phyloP scores from a whole-genome alignment of 2,888 invertebrate species.

The Lasius fuliginosus region DNA sequence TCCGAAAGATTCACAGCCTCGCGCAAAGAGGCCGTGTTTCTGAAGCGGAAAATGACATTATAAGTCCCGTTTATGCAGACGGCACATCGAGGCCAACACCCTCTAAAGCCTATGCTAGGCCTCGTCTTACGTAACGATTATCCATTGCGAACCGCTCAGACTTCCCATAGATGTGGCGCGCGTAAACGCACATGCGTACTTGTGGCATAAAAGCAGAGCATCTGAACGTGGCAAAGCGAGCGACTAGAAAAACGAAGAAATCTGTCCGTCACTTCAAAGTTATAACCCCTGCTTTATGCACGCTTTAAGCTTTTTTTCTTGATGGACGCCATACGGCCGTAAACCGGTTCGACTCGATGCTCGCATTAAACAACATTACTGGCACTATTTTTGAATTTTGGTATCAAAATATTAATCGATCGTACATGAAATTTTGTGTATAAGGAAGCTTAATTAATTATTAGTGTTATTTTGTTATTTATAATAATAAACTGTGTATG shows the following conservation, averaged over 20 bases:
- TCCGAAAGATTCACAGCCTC: background rate
- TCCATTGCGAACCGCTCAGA: slow-evolving; percentile 73
- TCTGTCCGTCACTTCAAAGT: slow-evolving; percentile 39
- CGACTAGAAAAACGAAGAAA: slow-evolving; percentile 35
- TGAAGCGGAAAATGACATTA: slow-evolving; percentile 31
- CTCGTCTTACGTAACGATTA: slow-evolving; percentile 74
- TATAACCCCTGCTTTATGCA: slow-evolving; percentile 1
- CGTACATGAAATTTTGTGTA: background rate
- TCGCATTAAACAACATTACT: background rate
- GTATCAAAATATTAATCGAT: background rate
- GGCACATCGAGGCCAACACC: slow-evolving; percentile 71
- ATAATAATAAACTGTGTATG: background rate
- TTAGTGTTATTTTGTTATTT: background rate
- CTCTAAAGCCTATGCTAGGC: slow-evolving; percentile 61
- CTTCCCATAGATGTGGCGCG: slow-evolving; percentile 71
- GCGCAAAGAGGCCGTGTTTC: slow-evolving; percentile 19
- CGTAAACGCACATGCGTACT: background rate
- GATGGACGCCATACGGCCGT: background rate
- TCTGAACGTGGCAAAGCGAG: background rate
- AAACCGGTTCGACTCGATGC: slow-evolving; percentile 23
- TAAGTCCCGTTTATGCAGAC: slow-evolving; percentile 12
- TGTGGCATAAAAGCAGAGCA: too few relatives aligned
- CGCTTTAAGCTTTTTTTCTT: background rate
- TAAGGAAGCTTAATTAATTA: background rate
- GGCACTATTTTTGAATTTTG: background rate